Percentiles rank a stretch among this genome's conserved stretches.
Conservation (phyloP, 2,113 vertebrate species). For the Sardina pilchardus region DNA sequence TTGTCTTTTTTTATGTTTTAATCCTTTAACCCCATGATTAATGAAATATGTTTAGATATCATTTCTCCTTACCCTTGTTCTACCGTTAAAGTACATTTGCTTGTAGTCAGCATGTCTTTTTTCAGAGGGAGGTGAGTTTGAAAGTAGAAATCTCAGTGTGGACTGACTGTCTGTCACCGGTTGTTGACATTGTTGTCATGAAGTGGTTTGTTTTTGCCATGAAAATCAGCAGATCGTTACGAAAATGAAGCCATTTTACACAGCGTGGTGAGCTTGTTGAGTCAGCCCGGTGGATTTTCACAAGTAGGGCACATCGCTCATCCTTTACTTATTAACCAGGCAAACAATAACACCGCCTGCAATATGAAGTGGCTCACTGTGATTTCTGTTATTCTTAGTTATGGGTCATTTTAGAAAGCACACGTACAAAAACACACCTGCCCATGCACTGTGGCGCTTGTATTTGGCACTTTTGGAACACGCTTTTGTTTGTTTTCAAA, state of each 20-base stretch:
- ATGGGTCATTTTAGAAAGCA: background rate
- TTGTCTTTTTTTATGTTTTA: background rate
- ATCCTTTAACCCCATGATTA: background rate
- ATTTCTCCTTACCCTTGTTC: too few species aligned
- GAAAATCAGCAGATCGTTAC: background rate
- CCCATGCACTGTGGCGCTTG: background rate
- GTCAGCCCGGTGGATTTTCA: background rate
- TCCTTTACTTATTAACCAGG: constrained; percentile 8
- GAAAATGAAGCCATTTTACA: background rate
- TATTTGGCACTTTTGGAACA: background rate
- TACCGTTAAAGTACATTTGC: too few species aligned
- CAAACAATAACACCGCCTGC: constrained; percentile 32
- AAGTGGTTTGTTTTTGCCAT: background rate
- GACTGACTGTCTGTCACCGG: background rate
- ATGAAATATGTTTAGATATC: background rate
- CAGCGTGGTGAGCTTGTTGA: background rate
- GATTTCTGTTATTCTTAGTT: constrained; percentile 35
- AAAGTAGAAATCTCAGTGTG: background rate
- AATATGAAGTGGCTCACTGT: constrained; percentile 47
- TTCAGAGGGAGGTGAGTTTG: background rate
- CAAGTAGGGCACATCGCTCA: constrained; percentile 14
- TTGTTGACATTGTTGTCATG: background rate
- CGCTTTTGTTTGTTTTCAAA: background rate
- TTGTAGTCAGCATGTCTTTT: background rate
- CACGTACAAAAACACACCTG: background rate